Evolutionary conservation across 1,140 invertebrate species (phyloP).

Genomic region (Antheraea mylitta): DNA sequence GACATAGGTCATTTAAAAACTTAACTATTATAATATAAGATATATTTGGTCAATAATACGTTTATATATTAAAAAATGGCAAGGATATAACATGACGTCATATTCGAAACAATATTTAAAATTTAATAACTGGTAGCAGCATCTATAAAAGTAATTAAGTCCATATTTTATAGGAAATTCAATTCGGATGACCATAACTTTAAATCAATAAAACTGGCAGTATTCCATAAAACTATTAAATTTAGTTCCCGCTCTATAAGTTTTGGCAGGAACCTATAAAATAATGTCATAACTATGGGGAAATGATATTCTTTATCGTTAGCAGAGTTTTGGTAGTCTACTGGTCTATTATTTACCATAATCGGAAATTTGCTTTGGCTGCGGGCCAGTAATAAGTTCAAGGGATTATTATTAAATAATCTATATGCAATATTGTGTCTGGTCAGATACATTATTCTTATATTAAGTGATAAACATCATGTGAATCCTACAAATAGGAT

Average conservation of each 20-base stretch:
- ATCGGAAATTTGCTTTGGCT: constrained; percentile 52
- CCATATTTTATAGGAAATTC: neutral
- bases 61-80: too few species aligned
- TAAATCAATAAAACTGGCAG: constrained; percentile 3
- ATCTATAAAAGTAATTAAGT: constrained; percentile 9
- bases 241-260: neutral
- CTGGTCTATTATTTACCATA: constrained; percentile 39
- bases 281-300: constrained; percentile 1
- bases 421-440: neutral
- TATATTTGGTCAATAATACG: neutral
- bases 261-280: neutral
- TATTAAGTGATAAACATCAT: neutral
- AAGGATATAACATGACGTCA: neutral
- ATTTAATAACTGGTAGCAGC: neutral
- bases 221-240: constrained; percentile 5
- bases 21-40: too few species aligned
- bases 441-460: constrained; percentile 3
- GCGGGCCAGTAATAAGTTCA: constrained; percentile 25
- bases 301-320: constrained; percentile 5
- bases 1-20: too few species aligned
- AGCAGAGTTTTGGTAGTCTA: neutral
- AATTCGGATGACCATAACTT: neutral
- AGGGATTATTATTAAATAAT: neutral
- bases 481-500: too few species aligned
- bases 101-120: neutral